Percentiles rank a stretch among this genome's conserved stretches.
Conservation (phyloP, 2,113 vertebrate genomes). For the Leucoraja erinaceus region DNA sequence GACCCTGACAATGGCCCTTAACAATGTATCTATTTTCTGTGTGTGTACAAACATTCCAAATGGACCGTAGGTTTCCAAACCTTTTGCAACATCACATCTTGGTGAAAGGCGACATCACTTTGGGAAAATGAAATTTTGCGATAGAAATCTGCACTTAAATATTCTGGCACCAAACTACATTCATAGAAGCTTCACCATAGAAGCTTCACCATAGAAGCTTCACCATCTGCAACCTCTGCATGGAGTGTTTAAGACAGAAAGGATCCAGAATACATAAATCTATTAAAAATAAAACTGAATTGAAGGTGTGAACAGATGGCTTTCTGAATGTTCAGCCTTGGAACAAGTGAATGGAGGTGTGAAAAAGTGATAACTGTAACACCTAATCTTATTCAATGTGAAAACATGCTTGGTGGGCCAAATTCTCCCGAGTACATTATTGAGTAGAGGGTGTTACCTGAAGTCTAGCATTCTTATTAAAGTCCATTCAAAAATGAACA, state of each 20-base stretch:
- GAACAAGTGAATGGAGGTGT: slow-evolving; percentile 27
- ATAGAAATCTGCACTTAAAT: neutral
- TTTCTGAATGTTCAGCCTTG: slow-evolving; percentile 30
- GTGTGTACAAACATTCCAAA: neutral
- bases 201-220: neutral
- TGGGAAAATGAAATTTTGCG: neutral
- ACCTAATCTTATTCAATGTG: slow-evolving; percentile 1
- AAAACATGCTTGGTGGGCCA: neutral
- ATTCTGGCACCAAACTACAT: neutral
- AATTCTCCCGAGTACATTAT: neutral
- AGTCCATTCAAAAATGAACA: neutral
- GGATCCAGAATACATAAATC: slow-evolving; percentile 18
- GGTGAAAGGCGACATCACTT: neutral
- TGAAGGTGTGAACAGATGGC: slow-evolving; percentile 27
- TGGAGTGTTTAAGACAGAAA: neutral
- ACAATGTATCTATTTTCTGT: neutral
- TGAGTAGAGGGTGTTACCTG: neutral
- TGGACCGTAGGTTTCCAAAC: neutral
- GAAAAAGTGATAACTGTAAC: slow-evolving; percentile 26
- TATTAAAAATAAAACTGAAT: slow-evolving; percentile 29
- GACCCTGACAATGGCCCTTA: neutral
- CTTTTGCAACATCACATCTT: neutral
- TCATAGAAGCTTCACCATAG: too few species aligned
- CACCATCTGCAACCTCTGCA: neutral
- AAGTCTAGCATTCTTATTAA: neutral